Percentiles rank a stretch among this genome's conserved stretches.
Evolutionary conservation across 2,113 vertebrate genomes (phyloP).

Genomic region (Dicentrarchus labrax): DNA sequence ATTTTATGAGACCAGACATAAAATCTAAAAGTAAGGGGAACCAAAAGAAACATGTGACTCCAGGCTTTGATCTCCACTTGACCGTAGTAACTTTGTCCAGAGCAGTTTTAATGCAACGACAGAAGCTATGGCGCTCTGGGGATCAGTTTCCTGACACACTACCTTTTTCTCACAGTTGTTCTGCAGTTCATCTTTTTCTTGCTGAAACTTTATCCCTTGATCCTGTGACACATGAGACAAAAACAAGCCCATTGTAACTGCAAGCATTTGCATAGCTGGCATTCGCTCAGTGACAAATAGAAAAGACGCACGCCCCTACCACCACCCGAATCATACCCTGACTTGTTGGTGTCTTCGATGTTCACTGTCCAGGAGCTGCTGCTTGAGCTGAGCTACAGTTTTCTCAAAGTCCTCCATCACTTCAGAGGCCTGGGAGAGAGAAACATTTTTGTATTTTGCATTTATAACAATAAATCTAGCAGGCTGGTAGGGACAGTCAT

Average conservation of each 20-base stretch:
- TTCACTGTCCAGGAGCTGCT: constrained; percentile 87
- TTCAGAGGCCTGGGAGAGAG: constrained; percentile 84
- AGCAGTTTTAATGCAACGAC: constrained; percentile 37
- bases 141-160: constrained; percentile 31
- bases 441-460: constrained; percentile 1
- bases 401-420: constrained; percentile 87
- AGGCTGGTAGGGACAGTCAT: background rate
- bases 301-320: background rate
- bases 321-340: constrained; percentile 79
- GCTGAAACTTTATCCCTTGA: constrained; percentile 87
- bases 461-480: constrained; percentile 4
- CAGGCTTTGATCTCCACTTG: constrained; percentile 64
- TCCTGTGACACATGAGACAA: constrained; percentile 82
- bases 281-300: background rate
- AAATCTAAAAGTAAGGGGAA: constrained; percentile 42
- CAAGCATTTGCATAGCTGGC: background rate
- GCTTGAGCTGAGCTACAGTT: constrained; percentile 83
- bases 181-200: constrained; percentile 87
- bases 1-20: constrained; percentile 54
- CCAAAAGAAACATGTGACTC: constrained; percentile 44
- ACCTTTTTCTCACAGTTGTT: constrained; percentile 90
- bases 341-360: constrained; percentile 86
- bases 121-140: constrained; percentile 33
- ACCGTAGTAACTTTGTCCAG: constrained; percentile 47
- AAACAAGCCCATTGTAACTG: background rate